Percentiles rank a stretch among this genome's conserved stretches.
phyloP scores from a whole-genome alignment of 2,888 invertebrate species.

The Drosophila kanekoi region DNA sequence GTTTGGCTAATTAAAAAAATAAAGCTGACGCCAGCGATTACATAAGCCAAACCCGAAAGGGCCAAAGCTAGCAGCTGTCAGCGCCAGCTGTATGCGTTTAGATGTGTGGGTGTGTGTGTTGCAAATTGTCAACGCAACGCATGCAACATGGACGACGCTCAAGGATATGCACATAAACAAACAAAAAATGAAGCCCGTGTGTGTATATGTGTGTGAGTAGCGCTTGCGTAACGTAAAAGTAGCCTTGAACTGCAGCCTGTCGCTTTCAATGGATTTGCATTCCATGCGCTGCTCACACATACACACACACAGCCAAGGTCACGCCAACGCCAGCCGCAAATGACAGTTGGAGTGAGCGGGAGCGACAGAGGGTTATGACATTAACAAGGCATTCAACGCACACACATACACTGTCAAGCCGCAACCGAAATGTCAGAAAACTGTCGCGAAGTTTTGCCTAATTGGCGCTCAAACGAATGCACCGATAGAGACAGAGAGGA shows the following conservation, averaged over 20 bases:
- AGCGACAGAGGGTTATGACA: constrained; percentile 5
- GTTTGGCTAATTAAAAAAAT: constrained; percentile 45
- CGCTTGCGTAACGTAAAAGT: constrained; percentile 79
- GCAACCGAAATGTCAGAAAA: constrained; percentile 66
- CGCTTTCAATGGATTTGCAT: constrained; percentile 82
- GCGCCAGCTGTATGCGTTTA: constrained; percentile 11
- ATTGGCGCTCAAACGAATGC: constrained; percentile 61
- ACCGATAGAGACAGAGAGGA: constrained; percentile 17
- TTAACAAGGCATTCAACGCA: constrained; percentile 18
- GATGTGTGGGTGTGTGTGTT: constrained; percentile 10
- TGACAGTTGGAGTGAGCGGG: constrained; percentile 38
- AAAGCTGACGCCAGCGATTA: constrained; percentile 24
- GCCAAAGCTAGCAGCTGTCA: constrained; percentile 27
- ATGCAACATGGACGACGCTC: constrained; percentile 63
- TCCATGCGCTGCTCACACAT: constrained; percentile 57
- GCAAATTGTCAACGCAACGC: constrained; percentile 69
- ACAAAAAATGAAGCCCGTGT: constrained; percentile 20
- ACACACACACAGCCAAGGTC: constrained; percentile 36
- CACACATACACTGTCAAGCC: constrained; percentile 35
- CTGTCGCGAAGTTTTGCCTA: constrained; percentile 60
- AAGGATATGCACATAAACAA: constrained; percentile 60
- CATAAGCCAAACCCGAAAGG: constrained; percentile 32
- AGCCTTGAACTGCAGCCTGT: constrained; percentile 80
- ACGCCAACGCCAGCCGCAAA: constrained; percentile 51
- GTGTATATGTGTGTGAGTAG: constrained; percentile 34